Conservation (phyloP, 2,113 vertebrate genomes). For the Oncorhynchus kisutch region DNA sequence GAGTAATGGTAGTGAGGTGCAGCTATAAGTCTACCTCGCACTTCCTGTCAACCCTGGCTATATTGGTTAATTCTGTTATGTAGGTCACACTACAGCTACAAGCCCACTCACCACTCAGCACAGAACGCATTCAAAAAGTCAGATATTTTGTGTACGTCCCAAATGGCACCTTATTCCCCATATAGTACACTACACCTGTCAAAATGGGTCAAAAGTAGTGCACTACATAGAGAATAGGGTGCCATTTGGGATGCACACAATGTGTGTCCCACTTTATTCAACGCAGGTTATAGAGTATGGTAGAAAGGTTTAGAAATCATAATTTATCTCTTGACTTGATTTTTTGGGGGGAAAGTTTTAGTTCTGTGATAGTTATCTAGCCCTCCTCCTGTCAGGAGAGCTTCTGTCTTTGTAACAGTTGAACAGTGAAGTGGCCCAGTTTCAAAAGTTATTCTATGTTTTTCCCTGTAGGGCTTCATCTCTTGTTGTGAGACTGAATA, state of each 20-base stretch:
- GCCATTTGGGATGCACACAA: too few species aligned
- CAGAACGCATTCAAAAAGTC: too few species aligned
- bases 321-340: not conserved
- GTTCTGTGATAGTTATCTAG: not conserved
- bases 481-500: slow-evolving; percentile 30
- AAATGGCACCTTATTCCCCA: too few species aligned
- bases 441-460: slow-evolving; percentile 8
- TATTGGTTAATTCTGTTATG: not conserved
- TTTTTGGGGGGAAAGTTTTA: not conserved
- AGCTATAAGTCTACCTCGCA: not conserved
- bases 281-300: not conserved
- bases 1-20: too few species aligned
- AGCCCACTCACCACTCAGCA: not conserved
- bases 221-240: too few species aligned
- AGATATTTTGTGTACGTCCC: fast-evolving
- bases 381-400: not conserved
- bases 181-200: too few species aligned
- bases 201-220: too few species aligned
- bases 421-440: not conserved
- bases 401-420: not conserved
- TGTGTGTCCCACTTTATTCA: not conserved
- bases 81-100: not conserved
- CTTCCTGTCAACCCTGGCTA: not conserved
- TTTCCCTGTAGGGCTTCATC: slow-evolving; percentile 12
- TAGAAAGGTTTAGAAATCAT: not conserved